Conservation (phyloP, 37 sponge, comb jelly and placozoan species). For the Beroe forskalii region DNA sequence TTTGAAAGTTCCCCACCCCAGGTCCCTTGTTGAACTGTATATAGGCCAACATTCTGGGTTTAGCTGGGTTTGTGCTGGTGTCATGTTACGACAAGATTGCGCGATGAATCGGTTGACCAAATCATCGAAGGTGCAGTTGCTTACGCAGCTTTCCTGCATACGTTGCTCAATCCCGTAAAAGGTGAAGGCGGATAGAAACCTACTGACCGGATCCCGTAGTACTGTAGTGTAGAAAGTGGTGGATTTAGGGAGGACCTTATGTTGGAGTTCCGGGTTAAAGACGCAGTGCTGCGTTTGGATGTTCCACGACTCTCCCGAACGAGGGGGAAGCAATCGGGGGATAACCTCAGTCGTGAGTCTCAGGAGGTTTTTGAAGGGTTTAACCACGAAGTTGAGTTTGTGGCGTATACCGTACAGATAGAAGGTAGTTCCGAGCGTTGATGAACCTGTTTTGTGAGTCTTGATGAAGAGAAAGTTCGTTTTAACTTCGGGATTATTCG, state of each 20-base stretch:
- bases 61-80: neutral
- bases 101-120: neutral
- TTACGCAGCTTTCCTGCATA: neutral
- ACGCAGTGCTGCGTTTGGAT: neutral
- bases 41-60: neutral
- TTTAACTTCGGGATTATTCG: too few species aligned
- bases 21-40: neutral
- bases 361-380: neutral
- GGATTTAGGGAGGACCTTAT: neutral
- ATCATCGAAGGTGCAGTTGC: neutral
- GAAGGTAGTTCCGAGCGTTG: neutral
- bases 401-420: neutral
- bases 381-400: neutral
- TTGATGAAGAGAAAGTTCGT: neutral
- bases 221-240: neutral
- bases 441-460: neutral
- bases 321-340: neutral
- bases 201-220: neutral
- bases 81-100: neutral
- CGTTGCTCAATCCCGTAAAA: neutral
- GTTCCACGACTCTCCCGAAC: neutral
- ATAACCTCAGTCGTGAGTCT: neutral
- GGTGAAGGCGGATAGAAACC: neutral
- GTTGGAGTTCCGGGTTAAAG: neutral
- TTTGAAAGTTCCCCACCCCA: neutral